phyloP scores from a whole-genome alignment of 2,888 invertebrate species.

The Leucoma salicis region DNA sequence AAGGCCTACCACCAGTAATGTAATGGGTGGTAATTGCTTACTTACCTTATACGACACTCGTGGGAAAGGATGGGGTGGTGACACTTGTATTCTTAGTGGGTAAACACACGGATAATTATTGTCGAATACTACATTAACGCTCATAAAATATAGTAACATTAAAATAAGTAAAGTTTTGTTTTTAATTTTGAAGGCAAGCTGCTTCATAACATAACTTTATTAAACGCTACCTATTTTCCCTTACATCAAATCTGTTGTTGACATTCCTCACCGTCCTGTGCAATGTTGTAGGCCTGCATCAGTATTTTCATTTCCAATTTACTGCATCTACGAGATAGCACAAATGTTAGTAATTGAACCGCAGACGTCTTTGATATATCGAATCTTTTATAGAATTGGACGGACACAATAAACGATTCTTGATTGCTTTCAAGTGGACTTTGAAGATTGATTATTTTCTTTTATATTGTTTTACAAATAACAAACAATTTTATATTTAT shows the following conservation, averaged over 20 bases:
- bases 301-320: conserved; percentile 69
- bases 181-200: no score
- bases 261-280: conserved; percentile 43
- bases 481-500: no score
- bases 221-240: conserved; percentile 33
- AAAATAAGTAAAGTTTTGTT: no score
- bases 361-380: conserved; percentile 81
- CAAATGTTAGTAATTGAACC: conserved; percentile 76
- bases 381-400: conserved; percentile 79
- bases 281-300: conserved; percentile 50
- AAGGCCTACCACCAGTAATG: no score
- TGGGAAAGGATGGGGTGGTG: no score
- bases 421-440: conserved; percentile 81
- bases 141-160: no score
- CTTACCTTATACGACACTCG: no score
- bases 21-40: no score
- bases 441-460: conserved; percentile 80
- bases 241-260: conserved; percentile 46
- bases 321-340: conserved; percentile 71
- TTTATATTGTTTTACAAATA: no score
- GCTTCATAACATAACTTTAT: neutral
- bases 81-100: no score
- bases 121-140: no score
- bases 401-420: conserved; percentile 79
- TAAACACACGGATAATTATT: no score